Base-by-base conservation (phyloP, 2,888 invertebrate genomes). In the Sturmia bella region DNA sequence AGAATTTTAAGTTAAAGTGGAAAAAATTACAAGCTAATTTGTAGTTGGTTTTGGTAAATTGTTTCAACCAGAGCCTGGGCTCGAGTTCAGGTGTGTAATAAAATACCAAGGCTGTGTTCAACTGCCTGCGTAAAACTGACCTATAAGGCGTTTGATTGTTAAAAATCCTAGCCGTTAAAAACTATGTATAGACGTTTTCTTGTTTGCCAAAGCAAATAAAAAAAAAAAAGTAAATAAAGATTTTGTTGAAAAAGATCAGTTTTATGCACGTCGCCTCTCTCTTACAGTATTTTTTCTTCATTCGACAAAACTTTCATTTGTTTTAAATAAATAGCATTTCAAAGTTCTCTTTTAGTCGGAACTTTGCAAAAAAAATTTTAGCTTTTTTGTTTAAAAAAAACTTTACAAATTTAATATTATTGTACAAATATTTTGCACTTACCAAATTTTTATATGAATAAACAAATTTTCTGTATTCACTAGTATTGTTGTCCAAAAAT, bases 1-100 rank as follows among this genome's bases (percentile, higher is more conserved):
- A 82, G 78, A 78, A 69, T 73, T 54, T 61, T 73, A 73, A 66
- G 59, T 82, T 82, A 78, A 70, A 70, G 78, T 82, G 78, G 61
- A 66, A 75, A 73, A 78, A 63, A 63, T 74, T 81, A 82, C 70
- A 78, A 59, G 70, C 82, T 82, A 78, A 45, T 74, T 78, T 66
- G 52, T 74, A 27, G 9, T 63, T 74, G 27, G 64, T 72, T 50
- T 19, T 68, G 69, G 63, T 32, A 19, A 57, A 39, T 54, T 39
- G n/a, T 54, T 69, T 77, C 17, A 13, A 27, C 63, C 54, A 63
- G 32, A 63, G 54, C 21, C 7, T 15, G 37, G 45, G 39, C 45
- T 37, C 37, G 21, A 56, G 45, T 64, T 15, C 15, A 5, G 15
- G 48, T 59, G 39, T 70, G 6, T n/a, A 50, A 37, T 21, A 68